Base-by-base conservation (phyloP, 2,113 vertebrate species). In the Rhinopomastus cyanomelas region DNA sequence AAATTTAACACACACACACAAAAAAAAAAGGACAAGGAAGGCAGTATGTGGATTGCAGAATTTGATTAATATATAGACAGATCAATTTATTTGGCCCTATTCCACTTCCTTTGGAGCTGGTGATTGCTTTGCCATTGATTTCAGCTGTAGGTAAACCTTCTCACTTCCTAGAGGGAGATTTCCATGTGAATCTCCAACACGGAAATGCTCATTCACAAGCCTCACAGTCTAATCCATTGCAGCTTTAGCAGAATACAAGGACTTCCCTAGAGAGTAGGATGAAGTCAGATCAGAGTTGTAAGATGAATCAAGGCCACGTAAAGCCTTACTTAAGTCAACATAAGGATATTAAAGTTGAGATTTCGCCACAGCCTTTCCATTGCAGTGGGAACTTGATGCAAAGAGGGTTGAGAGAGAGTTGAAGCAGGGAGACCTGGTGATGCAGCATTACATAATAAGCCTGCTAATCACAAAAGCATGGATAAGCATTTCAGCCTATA, bases 391-490 rank as follows among this genome's bases (percentile, higher is more conserved):
- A 95, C 55, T 71, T 77, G 85, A 60, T 60, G 88, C 67, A 87
- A 71, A 95, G 89, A 87, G 78, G 77, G 89, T 12, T 92, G 89
- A 94, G 80, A 34, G 91, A 93, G 84, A 92, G 91, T 72, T 87
- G 93, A 88, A 92, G 85, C n/a, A 1, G 84, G 76, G 92, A 93
- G 88, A 86, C 79, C 52, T 0, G 3, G 88, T 90, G 89, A 93
- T 81, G 62, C 81, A 80, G 82, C 86, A 92, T 95, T 95, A 94
- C 21, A 19, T 91, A 95, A 91, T 97, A 96, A 95, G 81, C 34
- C 87, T 51, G 94, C 85, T 95, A 96, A 96, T 96, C 94, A 95
- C 90, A 94, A 96, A 96, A 97, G 90, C 90, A 94, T 88, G 95
- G 93, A 94, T 96, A 96, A 96, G 94, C 88, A 93, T 95, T 94